Base-by-base conservation (phyloP, 2,888 invertebrate species). In the Eupithecia vulgata region DNA sequence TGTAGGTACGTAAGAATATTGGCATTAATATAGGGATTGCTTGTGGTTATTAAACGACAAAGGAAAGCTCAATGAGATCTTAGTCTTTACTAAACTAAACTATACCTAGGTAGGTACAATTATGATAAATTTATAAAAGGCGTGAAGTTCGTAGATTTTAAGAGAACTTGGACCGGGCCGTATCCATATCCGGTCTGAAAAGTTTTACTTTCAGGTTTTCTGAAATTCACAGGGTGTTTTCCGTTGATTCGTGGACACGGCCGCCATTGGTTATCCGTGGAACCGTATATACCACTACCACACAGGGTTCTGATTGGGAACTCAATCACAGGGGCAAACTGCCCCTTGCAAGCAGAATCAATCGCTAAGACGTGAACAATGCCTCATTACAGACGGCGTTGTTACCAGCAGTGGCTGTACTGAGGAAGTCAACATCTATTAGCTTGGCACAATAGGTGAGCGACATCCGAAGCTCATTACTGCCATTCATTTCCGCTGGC, bases 401-500 rank as follows among this genome's bases (percentile, higher is more conserved):
- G 89, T 84, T 83, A 83, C 90, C 89, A 91, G 87, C 90, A 87
- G 86, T 82, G 83, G 84, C 87, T 89, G 88, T 87, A 90, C 90
- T 90, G 86, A 94, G 94, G 94, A 94, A 94, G 94, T 93, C 92
- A 86, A 93, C 92, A 94, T 93, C 93, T 94, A 94, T 94, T 93
- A 93, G 93, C 91, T 87, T 81, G 85, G 90, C 91, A 94, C 94
- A 94, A 94, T 94, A 94, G 94, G 91, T 92, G 92, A 93, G 92
- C 93, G 93, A 93, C 92, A 94, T 94, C 94, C 94, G 94, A 94
- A 93, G 92, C 94, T 93, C 94, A 92, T 94, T 94, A 93, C 90
- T 90, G 90, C 85, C 84, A 85, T 90, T 89, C 90, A 87, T 93
- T 94, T 94, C 94, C 94, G 94, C 86, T 92, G 87, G 88, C 87